phyloP scores from a whole-genome alignment of 2,797 vertebrate genomes.

The Notolepis coatsorum region DNA sequence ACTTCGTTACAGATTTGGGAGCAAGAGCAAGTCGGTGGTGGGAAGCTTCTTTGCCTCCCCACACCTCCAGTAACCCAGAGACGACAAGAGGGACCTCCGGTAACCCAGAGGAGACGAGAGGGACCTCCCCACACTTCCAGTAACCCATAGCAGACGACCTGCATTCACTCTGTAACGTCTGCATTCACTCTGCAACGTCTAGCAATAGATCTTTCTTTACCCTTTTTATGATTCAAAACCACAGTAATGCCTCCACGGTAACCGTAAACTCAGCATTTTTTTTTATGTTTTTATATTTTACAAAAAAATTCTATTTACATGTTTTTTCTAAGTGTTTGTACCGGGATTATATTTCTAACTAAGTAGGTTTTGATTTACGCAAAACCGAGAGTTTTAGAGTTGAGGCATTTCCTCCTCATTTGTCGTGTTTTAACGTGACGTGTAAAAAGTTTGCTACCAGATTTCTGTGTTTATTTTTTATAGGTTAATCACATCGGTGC shows the following conservation, averaged over 20 bases:
- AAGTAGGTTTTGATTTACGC: constrained; percentile 24
- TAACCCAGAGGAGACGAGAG: no score
- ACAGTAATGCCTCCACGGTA: constrained; percentile 21
- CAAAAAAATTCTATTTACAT: constrained; percentile 47
- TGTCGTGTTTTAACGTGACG: neutral
- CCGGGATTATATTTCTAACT: constrained; percentile 23
- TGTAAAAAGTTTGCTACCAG: neutral
- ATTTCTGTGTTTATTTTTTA: neutral
- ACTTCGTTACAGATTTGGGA: constrained; percentile 85
- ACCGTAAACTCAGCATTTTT: constrained; percentile 5
- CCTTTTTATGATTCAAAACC: constrained; percentile 19
- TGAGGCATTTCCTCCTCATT: constrained; percentile 13
- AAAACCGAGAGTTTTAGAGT: constrained; percentile 23
- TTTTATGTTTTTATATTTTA: constrained; percentile 44
- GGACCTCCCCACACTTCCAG: no score
- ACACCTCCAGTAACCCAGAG: constrained; percentile 83
- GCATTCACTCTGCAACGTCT: constrained; percentile 25
- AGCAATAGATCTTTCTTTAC: constrained; percentile 12
- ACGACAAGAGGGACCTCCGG: neutral
- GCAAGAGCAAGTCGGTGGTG: constrained; percentile 89
- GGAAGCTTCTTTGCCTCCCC: constrained; percentile 95
- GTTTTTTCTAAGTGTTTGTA: constrained; percentile 53
- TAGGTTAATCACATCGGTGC: constrained; percentile 11
- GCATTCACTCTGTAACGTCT: no score
- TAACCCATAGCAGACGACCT: no score